phyloP scores from a whole-genome alignment of 2,797 vertebrate genomes.

The Falco peregrinus region DNA sequence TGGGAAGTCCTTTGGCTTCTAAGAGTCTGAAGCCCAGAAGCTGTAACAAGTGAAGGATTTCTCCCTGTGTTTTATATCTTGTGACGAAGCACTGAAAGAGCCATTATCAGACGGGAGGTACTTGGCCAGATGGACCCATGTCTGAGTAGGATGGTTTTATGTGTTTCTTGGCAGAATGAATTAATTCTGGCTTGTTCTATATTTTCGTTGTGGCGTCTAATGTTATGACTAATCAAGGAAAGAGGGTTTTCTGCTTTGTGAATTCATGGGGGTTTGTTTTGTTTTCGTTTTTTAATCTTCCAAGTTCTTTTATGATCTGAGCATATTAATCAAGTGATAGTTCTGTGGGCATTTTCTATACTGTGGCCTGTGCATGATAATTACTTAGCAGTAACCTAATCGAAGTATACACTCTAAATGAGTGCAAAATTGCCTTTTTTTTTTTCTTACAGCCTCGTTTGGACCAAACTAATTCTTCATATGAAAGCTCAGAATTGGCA shows the following conservation, averaged over 20 bases:
- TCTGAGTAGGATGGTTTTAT: not conserved
- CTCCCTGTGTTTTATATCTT: not conserved
- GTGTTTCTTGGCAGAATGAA: not conserved
- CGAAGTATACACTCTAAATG: not conserved
- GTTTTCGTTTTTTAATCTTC: too few species aligned
- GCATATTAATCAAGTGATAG: not conserved
- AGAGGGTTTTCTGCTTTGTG: not conserved
- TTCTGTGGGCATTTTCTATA: not conserved
- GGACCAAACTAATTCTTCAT: conserved; percentile 79
- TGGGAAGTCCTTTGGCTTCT: not conserved
- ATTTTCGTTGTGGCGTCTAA: not conserved
- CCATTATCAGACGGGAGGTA: not conserved
- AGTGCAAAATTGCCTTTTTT: not conserved
- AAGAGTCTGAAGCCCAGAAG: not conserved
- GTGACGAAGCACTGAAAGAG: not conserved
- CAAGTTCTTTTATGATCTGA: not conserved
- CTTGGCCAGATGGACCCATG: not conserved
- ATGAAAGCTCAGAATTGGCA: conserved; percentile 76
- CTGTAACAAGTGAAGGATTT: not conserved
- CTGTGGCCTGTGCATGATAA: not conserved
- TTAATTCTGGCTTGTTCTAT: not conserved
- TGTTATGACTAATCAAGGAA: not conserved
- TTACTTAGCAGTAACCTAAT: not conserved
- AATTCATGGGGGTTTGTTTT: not conserved
- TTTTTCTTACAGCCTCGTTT: conserved; percentile 79